Evolutionary conservation across 2,113 vertebrate species (phyloP).

Genomic region (Chaenocephalus aceratus): DNA sequence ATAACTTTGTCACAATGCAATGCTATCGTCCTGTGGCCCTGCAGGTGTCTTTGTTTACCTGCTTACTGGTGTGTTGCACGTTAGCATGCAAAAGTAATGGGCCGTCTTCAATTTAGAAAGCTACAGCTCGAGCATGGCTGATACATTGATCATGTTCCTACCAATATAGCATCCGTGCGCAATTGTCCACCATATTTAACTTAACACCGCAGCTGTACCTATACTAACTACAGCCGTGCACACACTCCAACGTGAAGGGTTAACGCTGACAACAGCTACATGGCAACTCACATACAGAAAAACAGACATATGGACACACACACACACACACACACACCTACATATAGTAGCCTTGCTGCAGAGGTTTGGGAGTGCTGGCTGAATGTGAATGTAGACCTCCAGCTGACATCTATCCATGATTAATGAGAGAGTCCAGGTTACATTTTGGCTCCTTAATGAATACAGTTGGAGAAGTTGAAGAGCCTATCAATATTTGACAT

Average conservation of each 20-base stretch:
- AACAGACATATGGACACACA: constrained; percentile 26
- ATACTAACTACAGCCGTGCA: background rate
- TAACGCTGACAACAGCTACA: constrained; percentile 8
- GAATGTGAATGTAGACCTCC: constrained; percentile 76
- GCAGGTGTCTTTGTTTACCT: background rate
- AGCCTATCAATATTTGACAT: constrained; percentile 81
- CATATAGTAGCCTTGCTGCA: background rate
- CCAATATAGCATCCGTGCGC: background rate
- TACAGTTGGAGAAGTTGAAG: constrained; percentile 73
- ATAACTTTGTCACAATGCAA: background rate
- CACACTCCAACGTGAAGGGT: constrained; percentile 6
- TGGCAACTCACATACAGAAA: constrained; percentile 26
- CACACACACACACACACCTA: constrained; percentile 14
- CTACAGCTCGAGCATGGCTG: background rate
- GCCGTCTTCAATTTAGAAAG: background rate
- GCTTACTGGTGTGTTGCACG: no score
- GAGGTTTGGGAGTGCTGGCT: constrained; percentile 13
- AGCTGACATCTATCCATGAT: constrained; percentile 80
- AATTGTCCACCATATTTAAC: background rate
- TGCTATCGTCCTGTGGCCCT: background rate
- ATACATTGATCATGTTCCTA: background rate
- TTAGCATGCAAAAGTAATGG: background rate
- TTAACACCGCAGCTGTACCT: background rate
- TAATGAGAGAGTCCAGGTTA: constrained; percentile 72
- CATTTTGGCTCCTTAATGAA: constrained; percentile 76